A percentile compares a stretch with the other conserved stretches of the same genome.
Conservation (phyloP, 2,888 invertebrate species). For the Steinernema carpocapsae region DNA sequence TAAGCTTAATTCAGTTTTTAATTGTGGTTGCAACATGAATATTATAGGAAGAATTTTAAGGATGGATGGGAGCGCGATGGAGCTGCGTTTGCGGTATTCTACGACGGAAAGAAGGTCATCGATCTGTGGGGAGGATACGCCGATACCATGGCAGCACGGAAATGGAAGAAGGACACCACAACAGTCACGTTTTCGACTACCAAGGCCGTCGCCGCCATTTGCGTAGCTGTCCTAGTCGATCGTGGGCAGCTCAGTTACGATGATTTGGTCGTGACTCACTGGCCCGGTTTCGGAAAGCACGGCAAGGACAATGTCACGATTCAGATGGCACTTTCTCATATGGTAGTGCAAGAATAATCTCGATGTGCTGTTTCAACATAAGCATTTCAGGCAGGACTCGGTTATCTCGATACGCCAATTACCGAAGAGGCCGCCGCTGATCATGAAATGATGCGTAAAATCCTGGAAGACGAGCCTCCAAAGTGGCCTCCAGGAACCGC, state of each 20-base stretch:
- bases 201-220: conserved; percentile 51
- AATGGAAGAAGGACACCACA: conserved; percentile 56
- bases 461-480: conserved; percentile 63
- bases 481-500: conserved; percentile 43
- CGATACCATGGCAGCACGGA: conserved; percentile 49
- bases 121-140: conserved; percentile 60
- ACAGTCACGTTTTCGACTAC: conserved; percentile 58
- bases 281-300: conserved; percentile 57
- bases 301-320: conserved; percentile 57
- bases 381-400: conserved; percentile 49
- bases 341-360: conserved; percentile 40
- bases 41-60: not conserved
- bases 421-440: conserved; percentile 53
- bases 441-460: conserved; percentile 59
- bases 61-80: conserved; percentile 31
- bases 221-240: conserved; percentile 51
- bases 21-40: too few species aligned
- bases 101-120: conserved; percentile 55
- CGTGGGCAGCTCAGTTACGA: conserved; percentile 47
- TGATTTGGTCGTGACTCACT: conserved; percentile 55
- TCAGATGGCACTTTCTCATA: conserved; percentile 55
- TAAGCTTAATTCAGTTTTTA: not conserved
- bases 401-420: conserved; percentile 53
- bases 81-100: conserved; percentile 15
- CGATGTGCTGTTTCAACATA: not conserved